Conservation (phyloP, 2,797 vertebrate species). For the Pangasius krempfi region DNA sequence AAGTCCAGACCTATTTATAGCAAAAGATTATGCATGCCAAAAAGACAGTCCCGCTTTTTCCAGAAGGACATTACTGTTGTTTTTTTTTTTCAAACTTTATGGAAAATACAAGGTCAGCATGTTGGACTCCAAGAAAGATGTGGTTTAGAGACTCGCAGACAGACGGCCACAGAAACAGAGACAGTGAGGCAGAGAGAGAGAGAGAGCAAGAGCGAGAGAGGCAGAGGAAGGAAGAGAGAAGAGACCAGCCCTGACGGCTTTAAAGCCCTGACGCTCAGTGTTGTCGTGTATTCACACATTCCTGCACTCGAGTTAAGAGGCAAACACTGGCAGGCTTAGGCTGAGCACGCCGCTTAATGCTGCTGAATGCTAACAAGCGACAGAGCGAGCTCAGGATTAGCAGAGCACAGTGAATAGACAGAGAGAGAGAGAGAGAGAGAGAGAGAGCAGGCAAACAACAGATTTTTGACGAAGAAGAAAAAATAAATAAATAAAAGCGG, state of each 20-base stretch:
- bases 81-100: conserved; percentile 10
- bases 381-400: conserved; percentile 46
- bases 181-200: background rate
- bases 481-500: background rate
- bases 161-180: background rate
- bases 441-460: background rate
- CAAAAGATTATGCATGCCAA: conserved; percentile 19
- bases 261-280: conserved; percentile 25
- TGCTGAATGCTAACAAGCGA: conserved; percentile 49
- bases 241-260: conserved; percentile 39
- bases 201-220: background rate
- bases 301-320: conserved; percentile 40
- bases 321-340: conserved; percentile 41
- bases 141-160: conserved; percentile 37
- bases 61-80: conserved; percentile 28
- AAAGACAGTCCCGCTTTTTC: conserved; percentile 41
- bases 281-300: conserved; percentile 44
- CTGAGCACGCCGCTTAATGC: conserved; percentile 45
- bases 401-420: conserved; percentile 28
- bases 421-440: conserved; percentile 8
- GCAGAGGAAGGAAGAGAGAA: background rate
- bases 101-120: conserved; percentile 58
- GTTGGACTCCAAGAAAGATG: conserved; percentile 43
- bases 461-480: background rate
- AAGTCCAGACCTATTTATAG: conserved; percentile 32